phyloP scores from a whole-genome alignment of 2,888 invertebrate species.

The Acleris literana region DNA sequence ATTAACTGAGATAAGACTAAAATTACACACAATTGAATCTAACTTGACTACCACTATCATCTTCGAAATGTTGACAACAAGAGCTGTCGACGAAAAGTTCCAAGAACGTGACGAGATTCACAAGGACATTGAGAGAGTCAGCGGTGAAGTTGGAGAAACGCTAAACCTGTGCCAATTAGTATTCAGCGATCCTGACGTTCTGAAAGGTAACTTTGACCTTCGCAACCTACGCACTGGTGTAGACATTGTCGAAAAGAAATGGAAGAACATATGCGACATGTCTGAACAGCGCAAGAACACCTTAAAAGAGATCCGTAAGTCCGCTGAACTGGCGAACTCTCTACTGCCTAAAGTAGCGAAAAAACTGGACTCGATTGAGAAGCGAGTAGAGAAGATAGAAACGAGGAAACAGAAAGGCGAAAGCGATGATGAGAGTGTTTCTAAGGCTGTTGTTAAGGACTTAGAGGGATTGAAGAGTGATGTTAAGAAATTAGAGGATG shows the following conservation, averaged over 20 bases:
- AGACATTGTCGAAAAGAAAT: constrained; percentile 89
- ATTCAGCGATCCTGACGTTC: constrained; percentile 88
- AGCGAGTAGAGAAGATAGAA: constrained; percentile 80
- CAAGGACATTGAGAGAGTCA: constrained; percentile 89
- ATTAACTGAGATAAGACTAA: constrained; percentile 87
- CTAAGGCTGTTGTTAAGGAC: constrained; percentile 81
- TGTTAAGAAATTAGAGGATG: constrained; percentile 86
- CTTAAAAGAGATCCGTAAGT: constrained; percentile 80
- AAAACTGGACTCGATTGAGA: constrained; percentile 84
- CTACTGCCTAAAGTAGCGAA: constrained; percentile 86
- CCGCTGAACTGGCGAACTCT: constrained; percentile 85
- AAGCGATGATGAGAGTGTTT: constrained; percentile 80
- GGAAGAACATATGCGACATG: constrained; percentile 90
- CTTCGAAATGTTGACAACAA: constrained; percentile 86
- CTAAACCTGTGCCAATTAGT: constrained; percentile 91
- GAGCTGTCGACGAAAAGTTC: constrained; percentile 87
- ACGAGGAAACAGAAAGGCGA: constrained; percentile 72
- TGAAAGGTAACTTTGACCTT: constrained; percentile 88
- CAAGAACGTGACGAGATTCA: constrained; percentile 89
- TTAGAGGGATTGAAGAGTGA: constrained; percentile 85
- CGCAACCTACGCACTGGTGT: constrained; percentile 86
- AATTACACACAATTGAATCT: constrained; percentile 89
- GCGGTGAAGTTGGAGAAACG: constrained; percentile 90
- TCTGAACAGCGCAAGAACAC: constrained; percentile 85
- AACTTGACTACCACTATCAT: constrained; percentile 87